Conservation (phyloP, 2,888 invertebrate species). For the Dasysyrphus albostriatus region DNA sequence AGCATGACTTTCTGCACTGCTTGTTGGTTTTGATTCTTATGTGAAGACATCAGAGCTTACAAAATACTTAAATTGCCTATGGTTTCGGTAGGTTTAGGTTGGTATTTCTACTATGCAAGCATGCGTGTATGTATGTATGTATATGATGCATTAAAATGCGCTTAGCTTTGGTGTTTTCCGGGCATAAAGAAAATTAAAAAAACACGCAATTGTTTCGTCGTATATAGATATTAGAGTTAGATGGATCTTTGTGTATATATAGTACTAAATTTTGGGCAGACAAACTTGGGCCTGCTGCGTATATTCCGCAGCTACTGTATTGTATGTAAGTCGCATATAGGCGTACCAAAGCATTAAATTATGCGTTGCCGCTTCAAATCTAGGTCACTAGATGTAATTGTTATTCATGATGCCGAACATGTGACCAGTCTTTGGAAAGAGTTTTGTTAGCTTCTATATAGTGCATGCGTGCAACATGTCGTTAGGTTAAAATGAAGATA, state of each 20-base stretch:
- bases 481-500: conserved; percentile 13
- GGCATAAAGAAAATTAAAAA: conserved; percentile 24
- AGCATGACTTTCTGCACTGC: conserved; percentile 61
- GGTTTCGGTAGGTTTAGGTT: neutral
- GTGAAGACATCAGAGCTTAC: conserved; percentile 25
- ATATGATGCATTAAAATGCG: conserved; percentile 64
- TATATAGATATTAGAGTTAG: neutral
- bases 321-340: conserved; percentile 22
- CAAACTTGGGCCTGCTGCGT: conserved; percentile 27
- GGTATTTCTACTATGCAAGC: neutral
- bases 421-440: conserved; percentile 53
- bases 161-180: conserved; percentile 34
- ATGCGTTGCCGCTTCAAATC: conserved; percentile 63
- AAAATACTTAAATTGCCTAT: conserved; percentile 17
- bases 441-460: conserved; percentile 24
- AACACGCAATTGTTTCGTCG: conserved; percentile 9
- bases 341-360: conserved; percentile 66
- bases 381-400: conserved; percentile 73
- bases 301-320: conserved; percentile 4
- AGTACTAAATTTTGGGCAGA: conserved; percentile 22
- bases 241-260: conserved; percentile 7
- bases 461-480: conserved; percentile 29
- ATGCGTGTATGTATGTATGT: conserved; percentile 19
- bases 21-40: conserved; percentile 38
- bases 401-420: conserved; percentile 57